These are phyloP conservation scores for Dromaius novaehollandiae DNA, from an alignment of 2,113 vertebrate species.

Conservation along the genomic window DNA sequence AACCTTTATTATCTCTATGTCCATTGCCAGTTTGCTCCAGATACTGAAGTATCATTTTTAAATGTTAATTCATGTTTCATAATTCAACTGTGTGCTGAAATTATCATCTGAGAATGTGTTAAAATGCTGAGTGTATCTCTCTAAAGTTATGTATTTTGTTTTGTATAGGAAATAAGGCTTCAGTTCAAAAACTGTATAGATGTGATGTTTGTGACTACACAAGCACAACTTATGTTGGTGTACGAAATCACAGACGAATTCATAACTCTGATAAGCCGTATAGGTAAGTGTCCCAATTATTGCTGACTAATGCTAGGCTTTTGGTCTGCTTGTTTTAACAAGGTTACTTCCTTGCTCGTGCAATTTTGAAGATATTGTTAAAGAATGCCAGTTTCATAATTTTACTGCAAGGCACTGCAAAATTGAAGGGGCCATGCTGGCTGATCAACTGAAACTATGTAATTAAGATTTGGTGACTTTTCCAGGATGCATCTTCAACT, in stretches of 20 bases:
- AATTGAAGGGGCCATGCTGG: background rate
- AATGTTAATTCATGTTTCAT: background rate
- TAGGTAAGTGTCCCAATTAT: conserved; percentile 76
- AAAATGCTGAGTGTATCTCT: background rate
- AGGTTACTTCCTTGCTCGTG: background rate
- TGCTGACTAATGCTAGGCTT: background rate
- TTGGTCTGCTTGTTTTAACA: background rate
- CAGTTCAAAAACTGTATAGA: conserved; percentile 86
- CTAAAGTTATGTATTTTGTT: conserved; percentile 8
- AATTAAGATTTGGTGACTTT: background rate
- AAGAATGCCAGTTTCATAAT: background rate
- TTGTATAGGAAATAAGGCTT: conserved; percentile 65
- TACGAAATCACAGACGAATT: conserved; percentile 94
- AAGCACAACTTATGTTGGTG: conserved; percentile 93
- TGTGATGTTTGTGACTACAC: conserved; percentile 95
- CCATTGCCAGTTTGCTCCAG: background rate
- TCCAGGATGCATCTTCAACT: background rate
- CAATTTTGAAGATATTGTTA: background rate
- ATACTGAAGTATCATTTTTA: background rate
- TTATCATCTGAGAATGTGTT: background rate
- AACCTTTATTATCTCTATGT: background rate
- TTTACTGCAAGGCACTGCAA: background rate
- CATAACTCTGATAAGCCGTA: conserved; percentile 97
- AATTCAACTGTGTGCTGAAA: background rate
- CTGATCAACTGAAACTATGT: background rate